Conservation (phyloP, 2,888 invertebrate species). For the Leptarthrus brevirostris region DNA sequence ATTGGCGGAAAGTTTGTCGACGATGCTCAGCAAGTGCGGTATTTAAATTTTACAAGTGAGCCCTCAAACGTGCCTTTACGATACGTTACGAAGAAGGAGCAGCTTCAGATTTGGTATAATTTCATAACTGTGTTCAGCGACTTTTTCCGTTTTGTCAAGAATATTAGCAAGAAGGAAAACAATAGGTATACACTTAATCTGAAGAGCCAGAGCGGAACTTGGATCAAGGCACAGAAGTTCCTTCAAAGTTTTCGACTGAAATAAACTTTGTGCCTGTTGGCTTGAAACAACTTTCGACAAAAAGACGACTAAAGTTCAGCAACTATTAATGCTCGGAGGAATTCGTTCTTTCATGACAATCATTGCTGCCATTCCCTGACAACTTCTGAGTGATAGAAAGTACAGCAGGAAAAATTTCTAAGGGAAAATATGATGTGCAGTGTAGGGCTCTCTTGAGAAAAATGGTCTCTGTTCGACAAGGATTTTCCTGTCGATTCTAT, state of each 20-base stretch:
- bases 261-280: conserved; percentile 36
- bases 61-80: no score
- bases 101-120: neutral
- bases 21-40: neutral
- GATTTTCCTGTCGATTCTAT: no score
- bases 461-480: neutral
- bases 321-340: conserved; percentile 19
- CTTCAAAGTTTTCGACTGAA: conserved; percentile 4
- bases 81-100: neutral
- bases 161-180: conserved; percentile 24
- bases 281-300: conserved; percentile 20
- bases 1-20: conserved; percentile 28
- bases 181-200: conserved; percentile 5
- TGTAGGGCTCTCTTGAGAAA: neutral
- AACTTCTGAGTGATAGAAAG: neutral
- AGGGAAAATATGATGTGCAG: neutral
- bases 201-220: neutral
- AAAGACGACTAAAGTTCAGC: conserved; percentile 9
- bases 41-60: conserved; percentile 28
- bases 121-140: conserved; percentile 8
- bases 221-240: neutral
- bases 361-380: conserved; percentile 1
- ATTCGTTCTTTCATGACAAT: conserved; percentile 8
- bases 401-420: neutral
- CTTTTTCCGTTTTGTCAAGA: conserved; percentile 17